These are phyloP conservation scores for Ailuropoda melanoleuca DNA, from an alignment of 2,113 vertebrate species.

Conservation along the genomic window DNA sequence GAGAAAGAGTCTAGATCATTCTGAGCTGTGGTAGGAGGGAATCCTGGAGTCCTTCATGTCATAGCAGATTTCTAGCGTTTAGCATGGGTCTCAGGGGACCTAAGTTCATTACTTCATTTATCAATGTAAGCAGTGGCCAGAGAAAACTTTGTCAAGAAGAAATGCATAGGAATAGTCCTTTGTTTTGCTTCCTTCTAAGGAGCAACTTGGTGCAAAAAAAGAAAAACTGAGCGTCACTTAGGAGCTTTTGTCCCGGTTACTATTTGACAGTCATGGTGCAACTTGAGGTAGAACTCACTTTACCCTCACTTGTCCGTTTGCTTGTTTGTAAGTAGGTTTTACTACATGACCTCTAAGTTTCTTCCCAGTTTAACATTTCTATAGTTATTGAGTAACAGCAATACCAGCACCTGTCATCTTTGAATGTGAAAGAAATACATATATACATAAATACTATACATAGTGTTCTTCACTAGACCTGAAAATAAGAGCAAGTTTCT, in stretches of 20 bases:
- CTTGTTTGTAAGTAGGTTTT: neutral
- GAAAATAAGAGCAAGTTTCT: neutral
- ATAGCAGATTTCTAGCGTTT: neutral
- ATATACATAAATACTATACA: too few species aligned
- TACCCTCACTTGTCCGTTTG: neutral
- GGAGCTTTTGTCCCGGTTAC: neutral
- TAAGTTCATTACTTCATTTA: neutral
- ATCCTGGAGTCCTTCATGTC: neutral
- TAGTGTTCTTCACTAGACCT: neutral
- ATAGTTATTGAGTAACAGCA: neutral
- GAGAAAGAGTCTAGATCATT: neutral
- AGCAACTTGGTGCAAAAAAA: neutral
- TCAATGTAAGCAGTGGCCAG: neutral
- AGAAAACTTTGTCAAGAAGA: neutral
- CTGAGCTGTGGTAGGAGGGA: neutral
- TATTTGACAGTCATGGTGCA: neutral
- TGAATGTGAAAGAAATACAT: neutral
- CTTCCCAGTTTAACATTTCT: neutral
- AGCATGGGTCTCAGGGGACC: neutral
- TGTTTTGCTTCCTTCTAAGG: neutral
- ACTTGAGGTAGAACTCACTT: neutral
- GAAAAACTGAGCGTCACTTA: neutral
- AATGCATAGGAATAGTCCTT: neutral
- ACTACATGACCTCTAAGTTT: neutral
- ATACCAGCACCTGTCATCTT: neutral